Evolutionary conservation across 2,888 invertebrate genomes (phyloP).

Genomic region (Hypolimnas misippus): DNA sequence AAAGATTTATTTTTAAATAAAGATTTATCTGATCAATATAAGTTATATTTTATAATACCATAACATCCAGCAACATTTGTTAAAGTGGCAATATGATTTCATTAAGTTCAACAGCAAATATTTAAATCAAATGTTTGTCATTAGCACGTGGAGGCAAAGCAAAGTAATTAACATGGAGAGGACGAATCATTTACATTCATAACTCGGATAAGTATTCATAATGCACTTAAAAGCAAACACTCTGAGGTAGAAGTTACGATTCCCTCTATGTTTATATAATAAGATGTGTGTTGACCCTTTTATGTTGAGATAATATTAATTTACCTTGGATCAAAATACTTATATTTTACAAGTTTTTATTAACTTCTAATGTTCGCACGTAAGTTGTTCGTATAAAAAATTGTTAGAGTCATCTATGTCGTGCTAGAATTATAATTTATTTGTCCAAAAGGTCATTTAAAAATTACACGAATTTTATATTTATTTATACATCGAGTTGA

Average conservation of each 20-base stretch:
- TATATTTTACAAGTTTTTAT: no score
- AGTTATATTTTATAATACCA: no score
- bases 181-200: constrained; percentile 23
- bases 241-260: background rate
- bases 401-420: no score
- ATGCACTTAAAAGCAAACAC: constrained; percentile 27
- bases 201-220: constrained; percentile 21
- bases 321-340: no score
- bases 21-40: no score
- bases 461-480: no score
- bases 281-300: background rate
- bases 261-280: background rate
- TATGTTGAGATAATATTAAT: background rate
- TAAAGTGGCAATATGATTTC: background rate
- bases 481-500: no score
- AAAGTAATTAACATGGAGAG: constrained; percentile 12
- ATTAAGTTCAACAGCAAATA: background rate
- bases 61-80: background rate
- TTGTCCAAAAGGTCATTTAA: no score
- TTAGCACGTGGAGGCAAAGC: constrained; percentile 2
- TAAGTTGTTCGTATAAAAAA: no score
- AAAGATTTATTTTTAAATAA: no score
- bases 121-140: background rate
- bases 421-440: no score
- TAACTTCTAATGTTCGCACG: no score